These are phyloP conservation scores for Volucella zonaria DNA, from an alignment of 2,888 invertebrate species.

Conservation along the genomic window DNA sequence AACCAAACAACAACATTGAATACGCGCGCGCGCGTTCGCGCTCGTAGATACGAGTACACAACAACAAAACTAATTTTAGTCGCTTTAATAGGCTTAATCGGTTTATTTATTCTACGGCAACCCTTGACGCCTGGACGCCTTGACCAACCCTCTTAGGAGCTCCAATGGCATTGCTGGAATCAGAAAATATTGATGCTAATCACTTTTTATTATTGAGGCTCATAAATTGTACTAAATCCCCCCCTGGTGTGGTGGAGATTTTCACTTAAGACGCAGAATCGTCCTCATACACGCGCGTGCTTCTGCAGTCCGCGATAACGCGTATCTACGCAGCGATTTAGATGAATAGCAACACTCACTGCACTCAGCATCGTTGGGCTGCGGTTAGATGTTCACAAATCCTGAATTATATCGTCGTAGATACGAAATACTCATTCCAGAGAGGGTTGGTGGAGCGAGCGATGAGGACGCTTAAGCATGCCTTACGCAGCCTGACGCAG, in stretches of 20 bases:
- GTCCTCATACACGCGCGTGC: conserved; percentile 14
- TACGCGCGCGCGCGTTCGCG: conserved; percentile 20
- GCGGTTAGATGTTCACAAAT: conserved; percentile 62
- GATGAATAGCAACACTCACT: conserved; percentile 63
- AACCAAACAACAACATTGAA: conserved; percentile 52
- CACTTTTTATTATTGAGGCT: conserved; percentile 72
- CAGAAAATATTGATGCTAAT: conserved; percentile 74
- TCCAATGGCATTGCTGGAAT: conserved; percentile 54
- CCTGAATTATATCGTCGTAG: conserved; percentile 69
- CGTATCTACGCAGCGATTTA: conserved; percentile 72
- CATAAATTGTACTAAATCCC: conserved; percentile 67
- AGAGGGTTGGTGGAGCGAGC: neutral
- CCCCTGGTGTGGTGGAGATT: conserved; percentile 26
- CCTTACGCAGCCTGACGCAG: neutral
- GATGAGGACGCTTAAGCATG: conserved; percentile 12
- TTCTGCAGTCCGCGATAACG: conserved; percentile 37
- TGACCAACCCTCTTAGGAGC: neutral
- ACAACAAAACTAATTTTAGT: conserved; percentile 62
- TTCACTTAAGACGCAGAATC: conserved; percentile 47
- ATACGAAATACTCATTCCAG: conserved; percentile 28
- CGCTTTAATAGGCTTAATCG: conserved; percentile 71
- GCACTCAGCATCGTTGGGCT: conserved; percentile 50
- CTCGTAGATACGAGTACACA: conserved; percentile 41
- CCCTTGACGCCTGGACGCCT: neutral
- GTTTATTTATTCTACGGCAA: conserved; percentile 67